A percentile compares a stretch with the other conserved stretches of the same genome.
phyloP scores from a whole-genome alignment of 1,140 invertebrate species.

The Helicoverpa zea region DNA sequence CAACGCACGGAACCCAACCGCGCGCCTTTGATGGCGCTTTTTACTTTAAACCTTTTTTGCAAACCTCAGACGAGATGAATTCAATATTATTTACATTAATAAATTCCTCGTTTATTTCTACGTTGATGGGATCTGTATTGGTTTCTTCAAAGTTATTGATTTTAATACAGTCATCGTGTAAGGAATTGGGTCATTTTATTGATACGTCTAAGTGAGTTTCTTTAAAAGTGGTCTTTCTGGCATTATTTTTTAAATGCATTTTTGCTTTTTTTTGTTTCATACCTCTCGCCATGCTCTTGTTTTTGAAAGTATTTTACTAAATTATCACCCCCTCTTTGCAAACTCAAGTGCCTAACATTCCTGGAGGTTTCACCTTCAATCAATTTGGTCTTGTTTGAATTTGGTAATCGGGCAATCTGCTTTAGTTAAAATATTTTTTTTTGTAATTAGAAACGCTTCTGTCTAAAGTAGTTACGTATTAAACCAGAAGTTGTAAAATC shows the following conservation, averaged over 20 bases:
- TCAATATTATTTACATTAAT: conserved; percentile 51
- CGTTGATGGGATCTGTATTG: conserved; percentile 17
- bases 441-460: too few relatives aligned
- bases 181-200: not conserved
- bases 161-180: not conserved
- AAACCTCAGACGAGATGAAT: conserved; percentile 46
- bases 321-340: too few relatives aligned
- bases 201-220: not conserved
- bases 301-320: too few relatives aligned
- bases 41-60: conserved; percentile 56
- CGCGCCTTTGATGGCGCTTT: conserved; percentile 59
- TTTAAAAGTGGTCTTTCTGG: too few relatives aligned
- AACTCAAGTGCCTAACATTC: too few relatives aligned
- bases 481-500: too few relatives aligned
- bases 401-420: not conserved
- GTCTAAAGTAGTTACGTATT: too few relatives aligned
- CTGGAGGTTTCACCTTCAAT: too few relatives aligned
- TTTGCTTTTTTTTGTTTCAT: too few relatives aligned
- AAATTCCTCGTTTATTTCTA: conserved; percentile 37
- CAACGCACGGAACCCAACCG: conserved; percentile 62
- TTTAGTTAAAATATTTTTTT: too few relatives aligned
- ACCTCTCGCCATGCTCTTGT: too few relatives aligned
- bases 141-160: conserved; percentile 1
- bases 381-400: not conserved
- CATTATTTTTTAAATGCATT: too few relatives aligned